These are phyloP conservation scores for Spodoptera exigua DNA, from an alignment of 2,888 invertebrate species.

Conservation along the genomic window DNA sequence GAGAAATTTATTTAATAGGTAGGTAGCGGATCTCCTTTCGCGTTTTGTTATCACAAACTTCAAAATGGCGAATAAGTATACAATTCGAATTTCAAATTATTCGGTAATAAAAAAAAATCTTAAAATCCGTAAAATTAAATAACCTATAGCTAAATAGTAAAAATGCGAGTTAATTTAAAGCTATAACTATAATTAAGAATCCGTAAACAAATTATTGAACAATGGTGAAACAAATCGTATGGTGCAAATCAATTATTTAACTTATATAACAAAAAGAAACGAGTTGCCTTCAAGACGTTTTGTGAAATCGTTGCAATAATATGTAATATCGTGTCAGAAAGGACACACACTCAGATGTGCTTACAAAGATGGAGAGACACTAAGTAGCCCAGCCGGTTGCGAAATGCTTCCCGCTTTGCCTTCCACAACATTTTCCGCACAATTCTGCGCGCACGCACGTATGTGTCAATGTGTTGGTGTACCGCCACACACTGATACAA, in stretches of 20 bases:
- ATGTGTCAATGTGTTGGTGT: conserved; percentile 6
- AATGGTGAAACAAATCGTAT: conserved; percentile 4
- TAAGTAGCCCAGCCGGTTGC: conserved; percentile 69
- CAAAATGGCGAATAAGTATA: no score
- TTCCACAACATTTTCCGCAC: conserved; percentile 57
- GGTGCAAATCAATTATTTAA: conserved; percentile 40
- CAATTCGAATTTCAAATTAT: no score
- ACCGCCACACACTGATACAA: conserved; percentile 26
- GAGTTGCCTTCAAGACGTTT: not conserved
- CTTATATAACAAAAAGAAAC: not conserved
- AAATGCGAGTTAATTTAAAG: not conserved
- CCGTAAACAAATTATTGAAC: conserved; percentile 3
- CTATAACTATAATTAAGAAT: conserved; percentile 11
- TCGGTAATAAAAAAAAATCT: no score
- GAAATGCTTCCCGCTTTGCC: conserved; percentile 74
- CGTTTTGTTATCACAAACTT: conserved; percentile 1
- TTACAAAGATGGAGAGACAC: conserved; percentile 58
- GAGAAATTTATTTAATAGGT: conserved; percentile 15
- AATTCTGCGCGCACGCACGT: conserved; percentile 39
- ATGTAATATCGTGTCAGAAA: conserved; percentile 16
- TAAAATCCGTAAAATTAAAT: no score
- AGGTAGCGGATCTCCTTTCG: conserved; percentile 40
- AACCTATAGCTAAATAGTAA: not conserved
- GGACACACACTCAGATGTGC: conserved; percentile 17
- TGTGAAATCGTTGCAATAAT: conserved; percentile 1